Percentiles rank a stretch among this genome's conserved stretches.
These are phyloP conservation scores for Sanderia malayensis DNA, from an alignment of 30 jellyfish, hydroid and myxozoan genomes.

Conservation along the genomic window DNA sequence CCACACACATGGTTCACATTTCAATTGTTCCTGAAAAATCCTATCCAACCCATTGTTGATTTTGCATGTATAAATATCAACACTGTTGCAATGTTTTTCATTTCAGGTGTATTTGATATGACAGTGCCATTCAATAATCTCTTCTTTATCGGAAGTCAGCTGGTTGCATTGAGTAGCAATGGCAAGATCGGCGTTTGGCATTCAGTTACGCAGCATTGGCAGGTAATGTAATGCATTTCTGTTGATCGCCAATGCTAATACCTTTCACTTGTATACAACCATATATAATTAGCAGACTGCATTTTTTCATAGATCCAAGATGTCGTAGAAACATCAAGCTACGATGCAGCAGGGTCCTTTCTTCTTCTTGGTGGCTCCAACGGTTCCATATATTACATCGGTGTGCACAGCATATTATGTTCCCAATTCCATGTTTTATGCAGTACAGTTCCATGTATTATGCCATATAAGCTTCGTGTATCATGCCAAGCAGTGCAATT, in stretches of 20 bases:
- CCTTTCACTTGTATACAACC: too few species aligned
- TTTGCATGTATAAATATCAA: too few species aligned
- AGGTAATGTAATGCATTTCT: slow-evolving; percentile 49
- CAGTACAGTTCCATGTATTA: too few species aligned
- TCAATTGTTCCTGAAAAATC: too few species aligned
- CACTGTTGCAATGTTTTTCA: not conserved
- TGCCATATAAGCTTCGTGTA: too few species aligned
- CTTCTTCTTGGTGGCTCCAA: slow-evolving; percentile 90
- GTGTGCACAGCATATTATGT: too few species aligned
- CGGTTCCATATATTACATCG: slow-evolving; percentile 90
- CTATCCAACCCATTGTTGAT: too few species aligned
- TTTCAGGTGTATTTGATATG: slow-evolving; percentile 78
- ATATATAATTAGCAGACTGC: not conserved
- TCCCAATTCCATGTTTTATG: too few species aligned
- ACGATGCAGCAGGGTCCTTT: slow-evolving; percentile 94
- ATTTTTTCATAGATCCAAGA: slow-evolving; percentile 81
- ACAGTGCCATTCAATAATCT: slow-evolving; percentile 84
- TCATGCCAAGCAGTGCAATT: too few species aligned
- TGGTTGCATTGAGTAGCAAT: slow-evolving; percentile 82
- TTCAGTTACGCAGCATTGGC: slow-evolving; percentile 94
- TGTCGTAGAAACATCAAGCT: slow-evolving; percentile 76
- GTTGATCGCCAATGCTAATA: too few species aligned
- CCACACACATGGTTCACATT: too few species aligned
- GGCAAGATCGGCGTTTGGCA: slow-evolving; percentile 98
- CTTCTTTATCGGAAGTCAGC: slow-evolving; percentile 88